These are phyloP conservation scores for Metridium senile DNA, from an alignment of 92 coral and sea anemone genomes.

Conservation along the genomic window DNA sequence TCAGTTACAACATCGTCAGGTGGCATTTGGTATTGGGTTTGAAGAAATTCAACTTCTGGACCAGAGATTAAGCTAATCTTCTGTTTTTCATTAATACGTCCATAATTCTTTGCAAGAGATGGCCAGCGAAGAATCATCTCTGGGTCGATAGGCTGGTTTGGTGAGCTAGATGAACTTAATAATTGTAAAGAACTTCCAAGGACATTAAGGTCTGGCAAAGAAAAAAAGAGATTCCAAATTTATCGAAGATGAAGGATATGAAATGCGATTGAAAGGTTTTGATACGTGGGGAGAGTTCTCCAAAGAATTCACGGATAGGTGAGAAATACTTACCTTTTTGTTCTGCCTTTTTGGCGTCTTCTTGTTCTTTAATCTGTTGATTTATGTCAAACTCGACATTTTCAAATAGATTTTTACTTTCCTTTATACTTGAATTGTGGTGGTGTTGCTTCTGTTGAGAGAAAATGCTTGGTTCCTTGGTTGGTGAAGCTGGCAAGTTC, in stretches of 20 bases:
- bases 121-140: slow-evolving; percentile 70
- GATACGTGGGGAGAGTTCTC: too few species aligned
- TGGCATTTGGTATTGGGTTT: slow-evolving; percentile 72
- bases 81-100: slow-evolving; percentile 59
- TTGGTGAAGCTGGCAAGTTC: background rate
- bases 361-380: background rate
- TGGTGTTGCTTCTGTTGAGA: too few species aligned
- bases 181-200: background rate
- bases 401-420: background rate
- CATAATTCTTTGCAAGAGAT: slow-evolving; percentile 58
- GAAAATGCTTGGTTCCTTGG: background rate
- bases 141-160: slow-evolving; percentile 45
- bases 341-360: slow-evolving; percentile 1
- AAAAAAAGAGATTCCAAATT: background rate
- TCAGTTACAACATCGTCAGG: background rate
- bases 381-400: background rate
- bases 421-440: background rate
- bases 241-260: too few species aligned
- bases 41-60: slow-evolving; percentile 80
- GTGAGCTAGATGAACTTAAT: background rate
- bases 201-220: background rate
- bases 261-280: too few species aligned
- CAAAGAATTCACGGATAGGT: too few species aligned
- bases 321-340: slow-evolving; percentile 23
- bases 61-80: slow-evolving; percentile 79